A percentile compares a stretch with the other conserved stretches of the same genome.
These are phyloP conservation scores for Pristiophorus japonicus DNA, from an alignment of 2,113 vertebrate genomes.

Conservation along the genomic window DNA sequence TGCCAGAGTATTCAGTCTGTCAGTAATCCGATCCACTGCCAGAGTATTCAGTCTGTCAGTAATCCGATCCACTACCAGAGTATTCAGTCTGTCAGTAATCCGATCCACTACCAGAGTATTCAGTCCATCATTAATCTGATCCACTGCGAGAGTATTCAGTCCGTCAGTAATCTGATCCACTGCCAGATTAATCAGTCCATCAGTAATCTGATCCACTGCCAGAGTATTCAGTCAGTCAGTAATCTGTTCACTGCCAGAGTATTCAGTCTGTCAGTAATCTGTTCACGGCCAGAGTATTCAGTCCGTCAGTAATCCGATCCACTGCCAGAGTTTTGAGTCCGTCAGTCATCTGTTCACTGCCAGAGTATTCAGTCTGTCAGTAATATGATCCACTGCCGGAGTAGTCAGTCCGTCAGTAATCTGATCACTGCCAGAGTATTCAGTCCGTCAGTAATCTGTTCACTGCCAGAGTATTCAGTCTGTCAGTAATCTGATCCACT, in stretches of 20 bases:
- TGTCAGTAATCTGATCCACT: not conserved
- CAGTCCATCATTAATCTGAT: too few relatives aligned
- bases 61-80: not conserved
- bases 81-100: not conserved
- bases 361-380: too few relatives aligned
- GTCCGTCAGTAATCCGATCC: not conserved
- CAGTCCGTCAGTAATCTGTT: too few relatives aligned
- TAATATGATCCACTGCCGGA: too few relatives aligned
- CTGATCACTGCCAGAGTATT: not conserved
- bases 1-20: not conserved
- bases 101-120: not conserved
- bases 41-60: not conserved
- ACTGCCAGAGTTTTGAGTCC: not conserved
- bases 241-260: not conserved
- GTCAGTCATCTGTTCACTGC: not conserved
- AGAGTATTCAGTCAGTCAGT: too few relatives aligned
- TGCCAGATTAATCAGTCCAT: not conserved
- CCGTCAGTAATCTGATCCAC: not conserved
- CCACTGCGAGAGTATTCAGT: too few relatives aligned
- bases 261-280: not conserved
- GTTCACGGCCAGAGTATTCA: not conserved
- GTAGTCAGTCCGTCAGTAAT: too few relatives aligned
- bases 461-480: too few relatives aligned
- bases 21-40: not conserved
- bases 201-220: too few relatives aligned